phyloP scores from a whole-genome alignment of 1,140 invertebrate species.

The Drosophila pseudoananassae region DNA sequence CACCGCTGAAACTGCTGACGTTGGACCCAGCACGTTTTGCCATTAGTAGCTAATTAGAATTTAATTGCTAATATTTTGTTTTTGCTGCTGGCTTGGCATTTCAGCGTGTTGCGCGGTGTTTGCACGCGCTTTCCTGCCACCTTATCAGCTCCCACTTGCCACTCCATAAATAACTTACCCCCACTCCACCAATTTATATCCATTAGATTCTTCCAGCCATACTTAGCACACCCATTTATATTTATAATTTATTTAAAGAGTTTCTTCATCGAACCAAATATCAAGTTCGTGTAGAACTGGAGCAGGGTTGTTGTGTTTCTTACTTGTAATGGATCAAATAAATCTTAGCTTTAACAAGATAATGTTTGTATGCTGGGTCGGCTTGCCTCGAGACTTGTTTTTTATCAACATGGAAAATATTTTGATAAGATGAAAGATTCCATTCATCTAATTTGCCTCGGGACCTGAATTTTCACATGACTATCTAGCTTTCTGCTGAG shows the following conservation, averaged over 20 bases:
- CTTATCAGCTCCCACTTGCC: conserved; percentile 19
- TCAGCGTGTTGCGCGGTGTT: neutral
- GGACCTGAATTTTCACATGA: conserved; percentile 10
- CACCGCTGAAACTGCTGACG: conserved; percentile 24
- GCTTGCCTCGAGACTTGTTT: neutral
- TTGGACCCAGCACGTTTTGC: conserved; percentile 54
- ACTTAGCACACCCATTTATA: neutral
- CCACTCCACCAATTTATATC: conserved; percentile 5
- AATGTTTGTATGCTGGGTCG: neutral
- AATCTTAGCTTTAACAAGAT: neutral
- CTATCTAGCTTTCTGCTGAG: neutral
- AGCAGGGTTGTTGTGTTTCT: conserved; percentile 6
- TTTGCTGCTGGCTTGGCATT: neutral
- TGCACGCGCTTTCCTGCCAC: conserved; percentile 10
- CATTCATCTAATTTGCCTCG: conserved; percentile 3
- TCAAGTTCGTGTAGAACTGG: conserved; percentile 16
- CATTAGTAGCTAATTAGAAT: conserved; percentile 59
- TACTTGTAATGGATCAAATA: conserved; percentile 18
- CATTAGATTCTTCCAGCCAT: conserved; percentile 7
- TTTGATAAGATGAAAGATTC: conserved; percentile 18
- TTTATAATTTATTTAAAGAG: conserved; percentile 24
- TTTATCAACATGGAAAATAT: conserved; percentile 36
- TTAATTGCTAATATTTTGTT: conserved; percentile 57
- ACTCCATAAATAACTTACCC: conserved; percentile 35
- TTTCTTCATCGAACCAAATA: neutral